Evolutionary conservation across 2,113 vertebrate species (phyloP).

Genomic region (Pongo pygmaeus): DNA sequence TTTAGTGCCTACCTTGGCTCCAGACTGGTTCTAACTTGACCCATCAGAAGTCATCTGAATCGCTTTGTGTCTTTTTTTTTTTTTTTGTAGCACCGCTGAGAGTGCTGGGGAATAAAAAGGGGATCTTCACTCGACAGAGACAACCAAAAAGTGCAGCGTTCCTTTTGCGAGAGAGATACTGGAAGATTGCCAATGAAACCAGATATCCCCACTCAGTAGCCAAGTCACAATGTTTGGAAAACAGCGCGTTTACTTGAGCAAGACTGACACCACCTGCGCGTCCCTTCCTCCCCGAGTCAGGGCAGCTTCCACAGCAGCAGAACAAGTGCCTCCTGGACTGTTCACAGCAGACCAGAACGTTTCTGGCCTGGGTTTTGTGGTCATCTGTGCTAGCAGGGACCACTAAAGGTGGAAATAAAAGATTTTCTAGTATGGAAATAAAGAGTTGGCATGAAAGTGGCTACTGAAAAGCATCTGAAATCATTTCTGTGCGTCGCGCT

Average conservation of each 20-base stretch:
- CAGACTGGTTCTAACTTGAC: not conserved
- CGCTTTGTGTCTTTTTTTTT: too few species aligned
- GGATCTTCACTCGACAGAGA: slow-evolving; percentile 94
- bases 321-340: not conserved
- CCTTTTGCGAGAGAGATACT: slow-evolving; percentile 93
- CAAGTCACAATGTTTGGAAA: not conserved
- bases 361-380: not conserved
- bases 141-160: slow-evolving; percentile 95
- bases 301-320: not conserved
- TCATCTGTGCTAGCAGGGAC: not conserved
- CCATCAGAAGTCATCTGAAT: too few species aligned
- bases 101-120: slow-evolving; percentile 95
- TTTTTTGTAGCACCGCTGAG: slow-evolving; percentile 83
- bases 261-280: rapidly evolving
- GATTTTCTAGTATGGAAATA: not conserved
- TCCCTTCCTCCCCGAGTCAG: not conserved
- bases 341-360: not conserved
- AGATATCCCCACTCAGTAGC: not conserved
- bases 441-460: not conserved
- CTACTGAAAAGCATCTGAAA: not conserved
- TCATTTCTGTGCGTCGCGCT: not conserved
- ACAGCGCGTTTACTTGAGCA: not conserved
- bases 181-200: slow-evolving; percentile 94
- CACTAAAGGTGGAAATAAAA: not conserved
- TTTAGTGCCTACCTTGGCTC: too few species aligned